Conservation (phyloP, 2,797 vertebrate species). For the Anisognathus igniventris region DNA sequence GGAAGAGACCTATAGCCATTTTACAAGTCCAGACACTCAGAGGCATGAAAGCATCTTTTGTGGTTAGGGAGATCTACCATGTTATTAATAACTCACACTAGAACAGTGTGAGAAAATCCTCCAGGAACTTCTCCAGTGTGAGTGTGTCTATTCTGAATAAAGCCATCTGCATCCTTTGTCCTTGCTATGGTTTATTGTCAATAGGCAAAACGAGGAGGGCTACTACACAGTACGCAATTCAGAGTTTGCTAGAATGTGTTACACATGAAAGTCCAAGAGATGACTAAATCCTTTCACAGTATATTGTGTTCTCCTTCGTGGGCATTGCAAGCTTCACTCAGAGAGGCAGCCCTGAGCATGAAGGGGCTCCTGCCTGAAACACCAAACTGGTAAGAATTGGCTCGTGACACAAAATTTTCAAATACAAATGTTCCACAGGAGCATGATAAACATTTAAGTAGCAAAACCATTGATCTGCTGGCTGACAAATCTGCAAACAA, state of each 20-base stretch:
- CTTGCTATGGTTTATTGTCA: not conserved
- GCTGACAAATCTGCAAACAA: not conserved
- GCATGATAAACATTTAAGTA: not conserved
- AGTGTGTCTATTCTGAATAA: not conserved
- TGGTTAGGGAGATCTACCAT: not conserved
- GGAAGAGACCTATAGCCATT: not conserved
- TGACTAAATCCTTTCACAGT: fast-evolving
- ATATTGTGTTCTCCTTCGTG: not conserved
- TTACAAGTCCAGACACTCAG: not conserved
- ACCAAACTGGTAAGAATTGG: not conserved
- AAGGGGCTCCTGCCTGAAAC: not conserved
- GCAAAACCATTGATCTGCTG: not conserved
- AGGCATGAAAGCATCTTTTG: not conserved
- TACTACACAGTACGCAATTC: not conserved
- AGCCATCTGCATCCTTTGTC: not conserved
- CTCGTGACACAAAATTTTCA: not conserved
- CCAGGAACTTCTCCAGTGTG: not conserved
- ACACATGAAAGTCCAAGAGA: not conserved
- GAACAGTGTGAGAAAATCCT: not conserved
- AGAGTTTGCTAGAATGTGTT: not conserved
- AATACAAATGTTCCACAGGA: not conserved
- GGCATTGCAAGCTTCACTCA: not conserved
- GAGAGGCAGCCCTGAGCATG: not conserved
- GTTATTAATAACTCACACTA: not conserved
- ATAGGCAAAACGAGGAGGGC: not conserved